These are phyloP conservation scores for Octomys mimax DNA, from an alignment of 2,797 vertebrate species.

Conservation along the genomic window DNA sequence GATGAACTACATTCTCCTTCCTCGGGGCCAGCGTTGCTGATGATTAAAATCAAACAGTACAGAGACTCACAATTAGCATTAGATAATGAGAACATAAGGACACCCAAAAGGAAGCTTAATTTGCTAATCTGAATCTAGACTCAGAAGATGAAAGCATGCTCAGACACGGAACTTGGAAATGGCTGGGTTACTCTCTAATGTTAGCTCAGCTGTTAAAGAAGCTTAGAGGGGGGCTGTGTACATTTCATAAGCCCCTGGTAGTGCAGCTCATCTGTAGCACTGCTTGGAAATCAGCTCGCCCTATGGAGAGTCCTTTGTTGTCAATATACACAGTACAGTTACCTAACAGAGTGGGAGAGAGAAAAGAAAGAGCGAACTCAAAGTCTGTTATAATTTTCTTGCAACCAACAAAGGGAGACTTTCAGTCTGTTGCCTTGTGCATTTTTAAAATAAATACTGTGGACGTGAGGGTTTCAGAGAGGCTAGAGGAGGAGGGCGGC, in stretches of 20 bases:
- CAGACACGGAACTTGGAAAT: background rate
- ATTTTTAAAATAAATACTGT: background rate
- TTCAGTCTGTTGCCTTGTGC: background rate
- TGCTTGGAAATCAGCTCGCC: background rate
- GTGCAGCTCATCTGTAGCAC: background rate
- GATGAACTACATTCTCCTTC: background rate
- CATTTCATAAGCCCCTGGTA: conserved; percentile 36
- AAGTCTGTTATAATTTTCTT: background rate
- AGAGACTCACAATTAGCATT: conserved; percentile 26
- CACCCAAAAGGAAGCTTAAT: background rate
- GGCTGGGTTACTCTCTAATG: conserved; percentile 11
- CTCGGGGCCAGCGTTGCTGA: background rate
- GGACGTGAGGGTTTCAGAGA: background rate
- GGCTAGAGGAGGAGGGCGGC: background rate
- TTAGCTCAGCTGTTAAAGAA: conserved; percentile 52
- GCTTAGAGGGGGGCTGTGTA: background rate
- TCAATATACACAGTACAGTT: conserved; percentile 1
- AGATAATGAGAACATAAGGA: background rate
- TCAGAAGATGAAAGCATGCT: background rate
- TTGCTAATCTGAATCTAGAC: conserved; percentile 21
- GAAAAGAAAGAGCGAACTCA: background rate
- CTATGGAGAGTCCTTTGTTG: background rate
- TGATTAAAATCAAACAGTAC: conserved; percentile 50
- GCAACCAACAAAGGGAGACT: background rate
- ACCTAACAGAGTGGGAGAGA: background rate